Conservation (phyloP, 2,888 invertebrate genomes). For the Strigamia transsilvanica region DNA sequence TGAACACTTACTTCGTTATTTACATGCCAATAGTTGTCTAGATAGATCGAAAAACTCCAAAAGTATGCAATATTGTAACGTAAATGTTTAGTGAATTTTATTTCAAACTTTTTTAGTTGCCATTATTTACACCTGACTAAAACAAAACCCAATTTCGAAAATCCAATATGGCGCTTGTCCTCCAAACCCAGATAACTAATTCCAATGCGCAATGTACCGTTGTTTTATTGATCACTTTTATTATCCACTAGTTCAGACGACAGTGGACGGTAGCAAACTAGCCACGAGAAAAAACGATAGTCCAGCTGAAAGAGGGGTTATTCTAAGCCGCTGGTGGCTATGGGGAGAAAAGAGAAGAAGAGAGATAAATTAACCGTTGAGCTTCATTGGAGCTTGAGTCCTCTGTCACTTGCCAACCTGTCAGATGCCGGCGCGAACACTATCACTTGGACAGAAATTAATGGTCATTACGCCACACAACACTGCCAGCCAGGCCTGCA, state of each 20-base stretch:
- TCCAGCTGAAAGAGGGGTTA: constrained; percentile 14
- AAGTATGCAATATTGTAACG: too few relatives aligned
- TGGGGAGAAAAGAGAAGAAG: constrained; percentile 29
- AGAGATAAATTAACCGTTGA: constrained; percentile 23
- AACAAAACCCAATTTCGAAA: background rate
- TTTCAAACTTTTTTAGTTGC: too few relatives aligned
- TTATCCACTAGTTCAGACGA: background rate
- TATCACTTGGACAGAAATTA: constrained; percentile 45
- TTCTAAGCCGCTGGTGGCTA: constrained; percentile 16
- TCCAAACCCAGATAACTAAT: background rate
- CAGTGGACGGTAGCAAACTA: background rate
- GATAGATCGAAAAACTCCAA: too few relatives aligned
- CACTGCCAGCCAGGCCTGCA: background rate
- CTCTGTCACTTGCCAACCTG: constrained; percentile 19
- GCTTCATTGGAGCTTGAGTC: constrained; percentile 29
- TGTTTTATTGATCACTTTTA: constrained; percentile 8
- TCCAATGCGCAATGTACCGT: background rate
- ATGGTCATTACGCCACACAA: constrained; percentile 37
- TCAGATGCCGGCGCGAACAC: constrained; percentile 22
- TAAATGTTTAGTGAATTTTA: too few relatives aligned
- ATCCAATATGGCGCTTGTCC: background rate
- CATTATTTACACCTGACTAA: background rate
- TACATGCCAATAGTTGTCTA: too few relatives aligned
- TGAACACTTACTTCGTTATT: too few relatives aligned
- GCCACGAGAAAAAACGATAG: background rate